Evolutionary conservation across 2,113 vertebrate species (phyloP), one percentile per base, ranked within the genome.

Genomic region (Andinoacara biseriatus): DNA sequence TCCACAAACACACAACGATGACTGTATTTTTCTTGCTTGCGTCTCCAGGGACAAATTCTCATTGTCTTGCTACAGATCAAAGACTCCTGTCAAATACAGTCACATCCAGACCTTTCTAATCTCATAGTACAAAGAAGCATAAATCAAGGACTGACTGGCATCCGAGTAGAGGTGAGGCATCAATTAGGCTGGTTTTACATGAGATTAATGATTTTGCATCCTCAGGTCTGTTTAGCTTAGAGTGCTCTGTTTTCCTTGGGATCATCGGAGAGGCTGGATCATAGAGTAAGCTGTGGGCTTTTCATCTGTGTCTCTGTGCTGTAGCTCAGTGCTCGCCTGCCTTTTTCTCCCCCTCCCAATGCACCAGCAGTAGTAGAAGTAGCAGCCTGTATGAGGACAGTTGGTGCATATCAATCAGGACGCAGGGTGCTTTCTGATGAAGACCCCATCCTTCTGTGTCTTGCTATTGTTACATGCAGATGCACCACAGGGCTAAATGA

Each of bases 351-450:
- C 15, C 49, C 86, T 74, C 81, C 58, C 76, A 60, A 67, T 74
- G 81, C 86, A 88, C 81, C 83, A 91, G 60, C 69, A 85, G 72
- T 24, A 76, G 75, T 54, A 84, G 85, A 61, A 80, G 76, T 78
- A 76, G 93, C 65, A 87, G 87, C 86, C 84, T 93, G 63, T 86
- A 80, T 86, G 83, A 91, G 78, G 90, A 94, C 89, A 85, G 86
- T 86, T 67, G 85, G 87, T 91, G 93, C 91, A 94, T 94, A 92
- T 94, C 92, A 94, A 95, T 93, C 91, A 90, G 76, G 65, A 61
- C 17, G 3, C 63, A 35, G 81, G 63, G 58, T 43, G 84, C 62
- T 86, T 86, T 86, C 80, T 76, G 80, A 93, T 78, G 67, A 87
- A 58, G 56, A 86, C 77, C 80, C 84, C 80, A 31, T 91, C 46